A percentile compares a stretch with the other conserved stretches of the same genome.
Conservation (phyloP, 2,113 vertebrate species). For the Ammospiza nelsoni region DNA sequence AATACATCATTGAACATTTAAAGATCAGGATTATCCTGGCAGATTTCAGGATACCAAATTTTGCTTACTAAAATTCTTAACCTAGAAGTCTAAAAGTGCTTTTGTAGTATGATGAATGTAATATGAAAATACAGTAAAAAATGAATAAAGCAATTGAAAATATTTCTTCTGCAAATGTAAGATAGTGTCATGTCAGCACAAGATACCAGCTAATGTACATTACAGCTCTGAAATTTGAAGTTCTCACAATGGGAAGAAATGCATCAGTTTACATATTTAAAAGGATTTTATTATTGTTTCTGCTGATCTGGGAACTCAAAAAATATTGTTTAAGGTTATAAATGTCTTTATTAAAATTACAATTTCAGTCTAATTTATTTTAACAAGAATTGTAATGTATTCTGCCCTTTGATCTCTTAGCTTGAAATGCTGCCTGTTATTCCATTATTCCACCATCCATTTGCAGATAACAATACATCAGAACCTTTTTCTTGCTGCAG, state of each 20-base stretch:
- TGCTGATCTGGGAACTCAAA: slow-evolving; percentile 41
- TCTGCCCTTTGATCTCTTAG: slow-evolving; percentile 79
- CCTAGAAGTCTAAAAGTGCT: neutral
- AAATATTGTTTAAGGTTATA: slow-evolving; percentile 65
- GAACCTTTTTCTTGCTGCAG: slow-evolving; percentile 77
- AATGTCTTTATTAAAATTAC: slow-evolving; percentile 78
- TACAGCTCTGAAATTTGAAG: slow-evolving; percentile 13
- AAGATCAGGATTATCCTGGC: neutral
- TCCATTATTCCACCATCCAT: slow-evolving; percentile 83
- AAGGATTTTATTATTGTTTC: slow-evolving; percentile 36
- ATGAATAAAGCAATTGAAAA: neutral
- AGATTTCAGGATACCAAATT: neutral
- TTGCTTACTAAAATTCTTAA: neutral
- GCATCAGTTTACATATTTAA: slow-evolving; percentile 20
- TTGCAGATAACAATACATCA: slow-evolving; percentile 85
- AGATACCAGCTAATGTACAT: neutral
- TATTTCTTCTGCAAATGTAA: neutral
- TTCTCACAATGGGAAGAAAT: slow-evolving; percentile 25
- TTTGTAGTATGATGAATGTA: neutral
- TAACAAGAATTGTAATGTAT: slow-evolving; percentile 80
- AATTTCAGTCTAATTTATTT: slow-evolving; percentile 79
- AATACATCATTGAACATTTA: neutral
- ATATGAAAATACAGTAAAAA: neutral
- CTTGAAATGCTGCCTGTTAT: slow-evolving; percentile 82
- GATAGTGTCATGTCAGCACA: neutral